These are phyloP conservation scores for Lasioglossum zephyrum DNA, from an alignment of 2,888 invertebrate species.

Conservation along the genomic window DNA sequence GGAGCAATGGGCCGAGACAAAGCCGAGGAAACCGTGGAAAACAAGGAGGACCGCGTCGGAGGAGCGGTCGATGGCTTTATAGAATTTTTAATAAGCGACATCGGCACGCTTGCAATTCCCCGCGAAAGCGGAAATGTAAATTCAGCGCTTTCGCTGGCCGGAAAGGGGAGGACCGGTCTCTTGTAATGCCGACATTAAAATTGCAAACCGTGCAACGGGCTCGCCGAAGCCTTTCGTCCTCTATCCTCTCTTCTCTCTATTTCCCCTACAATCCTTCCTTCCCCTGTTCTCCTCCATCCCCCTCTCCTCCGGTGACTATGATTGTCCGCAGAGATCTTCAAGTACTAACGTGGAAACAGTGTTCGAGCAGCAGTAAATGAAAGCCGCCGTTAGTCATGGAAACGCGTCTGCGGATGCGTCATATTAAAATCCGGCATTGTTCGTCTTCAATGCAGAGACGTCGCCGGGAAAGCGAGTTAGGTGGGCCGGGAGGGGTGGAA, in stretches of 20 bases:
- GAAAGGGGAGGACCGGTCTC: constrained; percentile 50
- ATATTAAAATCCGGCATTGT: constrained; percentile 78
- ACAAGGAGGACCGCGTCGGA: not conserved
- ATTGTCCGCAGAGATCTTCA: constrained; percentile 66
- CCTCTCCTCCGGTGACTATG: constrained; percentile 27
- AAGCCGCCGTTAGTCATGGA: constrained; percentile 71
- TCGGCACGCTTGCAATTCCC: constrained; percentile 59
- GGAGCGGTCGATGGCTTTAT: constrained; percentile 63
- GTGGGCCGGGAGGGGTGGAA: not conserved
- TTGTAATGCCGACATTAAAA: constrained; percentile 79
- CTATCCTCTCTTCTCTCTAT: constrained; percentile 17
- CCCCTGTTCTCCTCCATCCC: not conserved
- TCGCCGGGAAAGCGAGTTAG: constrained; percentile 38
- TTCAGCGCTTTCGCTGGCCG: constrained; percentile 65
- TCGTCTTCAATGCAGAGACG: constrained; percentile 61
- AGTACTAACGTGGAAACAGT: constrained; percentile 62
- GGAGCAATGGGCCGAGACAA: constrained; percentile 41
- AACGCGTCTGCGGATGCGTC: constrained; percentile 71
- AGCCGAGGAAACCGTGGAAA: constrained; percentile 20
- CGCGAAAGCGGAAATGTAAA: constrained; percentile 69
- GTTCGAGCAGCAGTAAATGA: constrained; percentile 75
- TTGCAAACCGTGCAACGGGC: constrained; percentile 75
- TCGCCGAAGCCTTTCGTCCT: constrained; percentile 40
- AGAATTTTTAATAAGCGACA: constrained; percentile 77
- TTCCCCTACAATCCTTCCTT: not conserved